phyloP scores from a whole-genome alignment of 2,888 invertebrate species.

The Ctenicera cuprea region DNA sequence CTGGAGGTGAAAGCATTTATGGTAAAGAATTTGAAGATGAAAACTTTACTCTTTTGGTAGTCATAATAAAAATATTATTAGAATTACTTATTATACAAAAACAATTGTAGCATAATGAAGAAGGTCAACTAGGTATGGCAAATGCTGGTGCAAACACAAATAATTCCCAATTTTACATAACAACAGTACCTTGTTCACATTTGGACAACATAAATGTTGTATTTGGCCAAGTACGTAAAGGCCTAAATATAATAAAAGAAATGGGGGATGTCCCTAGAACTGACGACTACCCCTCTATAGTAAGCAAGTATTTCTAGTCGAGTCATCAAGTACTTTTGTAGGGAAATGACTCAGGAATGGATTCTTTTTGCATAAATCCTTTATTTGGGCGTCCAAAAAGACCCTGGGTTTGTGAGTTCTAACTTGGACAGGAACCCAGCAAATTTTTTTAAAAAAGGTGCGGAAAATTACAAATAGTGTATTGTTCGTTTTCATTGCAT shows the following conservation, averaged over 20 bases:
- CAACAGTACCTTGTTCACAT: slow-evolving; percentile 84
- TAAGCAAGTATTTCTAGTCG: too few species aligned
- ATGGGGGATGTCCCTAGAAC: slow-evolving; percentile 79
- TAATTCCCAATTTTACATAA: slow-evolving; percentile 96
- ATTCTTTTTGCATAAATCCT: too few species aligned
- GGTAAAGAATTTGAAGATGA: slow-evolving; percentile 94
- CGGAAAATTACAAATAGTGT: too few species aligned
- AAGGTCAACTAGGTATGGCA: slow-evolving; percentile 85
- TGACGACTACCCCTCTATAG: slow-evolving; percentile 78
- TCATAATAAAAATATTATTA: neutral
- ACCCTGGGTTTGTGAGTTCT: too few species aligned
- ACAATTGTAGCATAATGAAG: slow-evolving; percentile 74
- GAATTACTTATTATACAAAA: neutral
- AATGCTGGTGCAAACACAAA: slow-evolving; percentile 91
- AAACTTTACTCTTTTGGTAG: slow-evolving; percentile 82
- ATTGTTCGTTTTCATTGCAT: too few species aligned
- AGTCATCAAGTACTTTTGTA: too few species aligned
- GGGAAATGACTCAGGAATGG: too few species aligned
- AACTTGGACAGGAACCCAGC: too few species aligned
- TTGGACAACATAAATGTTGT: slow-evolving; percentile 88
- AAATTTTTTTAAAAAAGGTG: too few species aligned
- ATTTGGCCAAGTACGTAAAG: slow-evolving; percentile 87
- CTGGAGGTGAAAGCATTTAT: slow-evolving; percentile 96
- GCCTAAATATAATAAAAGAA: slow-evolving; percentile 83
- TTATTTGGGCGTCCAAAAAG: too few species aligned